These are phyloP conservation scores for Drosophila pegasa DNA, from an alignment of 2,888 invertebrate genomes.

Conservation along the genomic window DNA sequence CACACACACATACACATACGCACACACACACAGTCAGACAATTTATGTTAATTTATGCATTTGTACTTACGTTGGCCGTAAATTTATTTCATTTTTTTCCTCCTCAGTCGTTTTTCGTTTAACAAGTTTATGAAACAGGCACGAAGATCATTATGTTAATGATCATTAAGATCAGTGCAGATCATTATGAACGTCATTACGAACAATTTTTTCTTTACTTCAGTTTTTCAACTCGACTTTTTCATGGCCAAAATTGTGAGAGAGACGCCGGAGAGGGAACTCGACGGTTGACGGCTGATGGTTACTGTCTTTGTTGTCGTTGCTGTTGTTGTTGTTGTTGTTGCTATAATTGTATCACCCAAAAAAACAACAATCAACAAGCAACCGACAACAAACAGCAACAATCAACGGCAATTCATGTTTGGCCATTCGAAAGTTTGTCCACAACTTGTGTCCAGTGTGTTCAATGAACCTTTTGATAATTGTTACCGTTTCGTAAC, in stretches of 20 bases:
- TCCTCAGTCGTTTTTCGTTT: conserved; percentile 25
- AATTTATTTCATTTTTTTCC: conserved; percentile 24
- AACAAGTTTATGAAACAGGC: conserved; percentile 35
- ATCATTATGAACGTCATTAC: conserved; percentile 21
- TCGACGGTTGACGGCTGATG: not conserved
- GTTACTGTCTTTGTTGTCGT: not conserved
- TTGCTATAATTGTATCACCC: conserved; percentile 61
- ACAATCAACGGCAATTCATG: conserved; percentile 34
- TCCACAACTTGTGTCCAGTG: conserved; percentile 52
- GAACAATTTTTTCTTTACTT: conserved; percentile 39
- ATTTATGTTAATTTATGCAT: conserved; percentile 53
- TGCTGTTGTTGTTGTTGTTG: conserved; percentile 1
- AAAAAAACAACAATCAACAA: conserved; percentile 19
- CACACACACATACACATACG: conserved; percentile 13
- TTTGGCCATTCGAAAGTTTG: conserved; percentile 66
- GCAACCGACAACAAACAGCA: conserved; percentile 16
- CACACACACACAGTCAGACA: conserved; percentile 9
- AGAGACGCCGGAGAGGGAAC: not conserved
- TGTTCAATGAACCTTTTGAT: conserved; percentile 71
- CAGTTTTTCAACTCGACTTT: conserved; percentile 14
- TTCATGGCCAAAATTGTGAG: conserved; percentile 56
- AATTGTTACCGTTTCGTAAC: conserved; percentile 56
- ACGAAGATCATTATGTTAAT: conserved; percentile 11
- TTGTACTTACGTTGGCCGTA: conserved; percentile 29
- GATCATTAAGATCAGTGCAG: conserved; percentile 7